phyloP scores from a whole-genome alignment of 2,113 vertebrate genomes.

The Acrocephalus kingi region DNA sequence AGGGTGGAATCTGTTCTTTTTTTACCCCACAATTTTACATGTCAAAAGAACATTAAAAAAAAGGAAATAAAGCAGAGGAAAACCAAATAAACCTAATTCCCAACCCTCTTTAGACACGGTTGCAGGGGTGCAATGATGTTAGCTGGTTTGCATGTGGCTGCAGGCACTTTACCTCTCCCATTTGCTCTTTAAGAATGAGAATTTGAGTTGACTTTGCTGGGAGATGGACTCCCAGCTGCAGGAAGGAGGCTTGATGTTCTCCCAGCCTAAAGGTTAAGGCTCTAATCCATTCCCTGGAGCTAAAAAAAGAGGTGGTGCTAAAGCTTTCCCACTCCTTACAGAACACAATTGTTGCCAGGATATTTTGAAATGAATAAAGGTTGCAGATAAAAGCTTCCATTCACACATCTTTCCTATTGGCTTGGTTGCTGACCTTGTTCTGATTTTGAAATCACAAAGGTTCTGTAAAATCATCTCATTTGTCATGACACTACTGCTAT shows the following conservation, averaged over 20 bases:
- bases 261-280: background rate
- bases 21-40: fast-evolving
- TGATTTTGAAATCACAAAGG: background rate
- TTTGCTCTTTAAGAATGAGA: background rate
- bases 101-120: background rate
- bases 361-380: slow-evolving; percentile 9
- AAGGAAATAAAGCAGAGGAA: background rate
- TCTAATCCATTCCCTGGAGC: slow-evolving; percentile 36
- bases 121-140: background rate
- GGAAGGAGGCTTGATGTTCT: background rate
- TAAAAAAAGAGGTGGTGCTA: background rate
- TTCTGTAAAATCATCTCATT: background rate
- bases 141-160: background rate
- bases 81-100: background rate
- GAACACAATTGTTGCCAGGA: background rate
- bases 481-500: background rate
- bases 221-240: slow-evolving; percentile 9
- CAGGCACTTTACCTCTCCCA: background rate
- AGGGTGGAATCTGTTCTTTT: background rate
- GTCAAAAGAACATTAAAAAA: background rate
- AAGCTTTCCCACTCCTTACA: background rate
- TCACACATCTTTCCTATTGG: background rate
- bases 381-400: background rate
- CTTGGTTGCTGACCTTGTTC: slow-evolving; percentile 1
- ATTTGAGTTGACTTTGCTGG: background rate